Evolutionary conservation across 2,113 vertebrate species (phyloP).

Genomic region (Hippocampus barbouri): DNA sequence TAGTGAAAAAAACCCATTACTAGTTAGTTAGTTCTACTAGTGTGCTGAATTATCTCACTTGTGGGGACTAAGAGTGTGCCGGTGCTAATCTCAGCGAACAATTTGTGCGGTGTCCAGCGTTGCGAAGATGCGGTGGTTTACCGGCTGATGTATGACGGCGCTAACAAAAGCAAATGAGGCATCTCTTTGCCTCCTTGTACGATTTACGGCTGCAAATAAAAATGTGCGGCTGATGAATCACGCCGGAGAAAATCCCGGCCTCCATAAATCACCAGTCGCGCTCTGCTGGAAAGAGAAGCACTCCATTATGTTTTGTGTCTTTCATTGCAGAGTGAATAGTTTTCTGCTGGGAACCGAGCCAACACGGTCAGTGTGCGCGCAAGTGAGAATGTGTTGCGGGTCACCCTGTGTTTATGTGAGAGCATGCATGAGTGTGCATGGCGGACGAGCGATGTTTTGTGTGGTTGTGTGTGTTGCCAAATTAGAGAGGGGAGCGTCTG

Average conservation of each 20-base stretch:
- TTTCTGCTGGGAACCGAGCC: conserved; percentile 69
- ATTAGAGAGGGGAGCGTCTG: background rate
- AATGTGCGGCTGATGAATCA: background rate
- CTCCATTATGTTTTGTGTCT: conserved; percentile 11
- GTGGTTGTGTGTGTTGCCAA: too few relatives aligned
- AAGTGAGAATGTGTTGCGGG: background rate
- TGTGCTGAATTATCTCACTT: background rate
- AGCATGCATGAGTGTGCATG: too few relatives aligned
- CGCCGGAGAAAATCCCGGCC: background rate
- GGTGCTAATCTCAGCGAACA: background rate
- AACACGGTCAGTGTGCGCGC: conserved; percentile 27
- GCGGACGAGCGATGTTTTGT: too few relatives aligned
- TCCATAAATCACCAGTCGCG: background rate
- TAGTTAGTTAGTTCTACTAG: background rate
- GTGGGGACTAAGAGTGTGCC: background rate
- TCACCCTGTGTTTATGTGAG: background rate
- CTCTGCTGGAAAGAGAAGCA: background rate
- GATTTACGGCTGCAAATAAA: background rate
- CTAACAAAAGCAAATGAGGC: background rate
- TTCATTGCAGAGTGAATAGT: conserved; percentile 60
- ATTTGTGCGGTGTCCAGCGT: too few relatives aligned
- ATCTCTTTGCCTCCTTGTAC: background rate
- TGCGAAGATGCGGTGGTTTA: background rate
- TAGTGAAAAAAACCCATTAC: background rate
- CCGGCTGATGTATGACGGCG: background rate